These are phyloP conservation scores for Mormoops blainvillei DNA, from an alignment of 2,113 vertebrate genomes.

Conservation along the genomic window DNA sequence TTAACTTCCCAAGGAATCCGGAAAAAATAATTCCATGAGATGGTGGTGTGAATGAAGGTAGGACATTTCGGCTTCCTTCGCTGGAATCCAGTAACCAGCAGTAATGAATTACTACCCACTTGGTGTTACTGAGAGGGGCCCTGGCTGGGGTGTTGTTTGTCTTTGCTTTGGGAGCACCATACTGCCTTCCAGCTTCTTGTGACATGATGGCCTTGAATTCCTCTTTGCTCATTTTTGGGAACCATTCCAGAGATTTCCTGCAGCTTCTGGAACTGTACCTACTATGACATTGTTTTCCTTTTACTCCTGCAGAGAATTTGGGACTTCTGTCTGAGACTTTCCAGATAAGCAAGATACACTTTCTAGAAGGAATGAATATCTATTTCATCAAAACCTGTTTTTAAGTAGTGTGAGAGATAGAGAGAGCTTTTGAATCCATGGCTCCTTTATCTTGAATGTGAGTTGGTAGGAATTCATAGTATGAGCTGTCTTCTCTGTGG, in stretches of 20 bases:
- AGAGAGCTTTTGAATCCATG: not conserved
- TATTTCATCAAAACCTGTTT: not conserved
- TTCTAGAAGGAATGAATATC: not conserved
- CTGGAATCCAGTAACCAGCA: conserved; percentile 71
- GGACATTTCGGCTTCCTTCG: conserved; percentile 78
- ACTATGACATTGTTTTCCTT: not conserved
- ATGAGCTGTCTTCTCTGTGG: not conserved
- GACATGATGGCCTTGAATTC: conserved; percentile 5
- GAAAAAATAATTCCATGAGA: conserved; percentile 88
- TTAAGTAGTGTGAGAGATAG: not conserved
- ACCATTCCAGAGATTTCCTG: not conserved
- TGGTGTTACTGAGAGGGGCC: conserved; percentile 22
- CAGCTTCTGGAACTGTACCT: not conserved
- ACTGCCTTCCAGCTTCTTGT: conserved; percentile 34
- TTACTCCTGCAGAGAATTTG: not conserved
- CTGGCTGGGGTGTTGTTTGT: conserved; percentile 67
- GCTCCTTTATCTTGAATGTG: not conserved
- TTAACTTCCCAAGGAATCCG: conserved; percentile 87
- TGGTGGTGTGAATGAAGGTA: conserved; percentile 82
- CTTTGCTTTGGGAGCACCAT: conserved; percentile 52
- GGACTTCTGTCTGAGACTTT: not conserved
- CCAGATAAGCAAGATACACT: not conserved
- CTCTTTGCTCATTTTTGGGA: conserved; percentile 51
- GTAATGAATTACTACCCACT: conserved; percentile 63
- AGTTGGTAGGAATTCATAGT: not conserved